Evolutionary conservation across 2,113 vertebrate species (phyloP), one percentile per base, ranked within the genome.

Genomic region (Pristiophorus japonicus): DNA sequence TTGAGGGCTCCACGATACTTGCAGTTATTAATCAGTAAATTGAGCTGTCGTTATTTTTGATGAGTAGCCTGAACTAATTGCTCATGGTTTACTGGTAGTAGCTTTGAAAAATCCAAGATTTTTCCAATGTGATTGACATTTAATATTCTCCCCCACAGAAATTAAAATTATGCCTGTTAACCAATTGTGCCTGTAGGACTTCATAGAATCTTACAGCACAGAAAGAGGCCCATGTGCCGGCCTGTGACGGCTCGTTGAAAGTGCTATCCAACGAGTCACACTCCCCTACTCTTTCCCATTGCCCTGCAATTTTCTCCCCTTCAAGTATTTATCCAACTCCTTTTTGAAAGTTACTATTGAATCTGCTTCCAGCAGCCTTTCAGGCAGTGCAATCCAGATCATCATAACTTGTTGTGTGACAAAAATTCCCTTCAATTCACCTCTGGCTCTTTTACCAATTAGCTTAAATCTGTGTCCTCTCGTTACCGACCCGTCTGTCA

Each of bases 1-100:
- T 34, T 90, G 87, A 90, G 87, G 47, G 87, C 51, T 90, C 47
- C 30, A 6, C 11, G 47, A 30, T 59, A 59, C 10, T 4, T 90
- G 27, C 51, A 16, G 51, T 59, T 90, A 90, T 90, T 90, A n/a
- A 90, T 90, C 87, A 34, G 51, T 51, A 90, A 90, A 90, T 90
- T 90, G 87, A 90, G 51, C 87, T 62, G 87, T 59, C 87, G 4
- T 10, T 90, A 38, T 42, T 42, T 90, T 51, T 90, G 27, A 85
- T 12, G 51, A 59, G 51, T 90, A 59, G n/a, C 47, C 27, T 59
- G 55, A 55, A 88, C 30, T 30, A 90, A 90, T 90, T 90, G 87
- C 11, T 12, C 47, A 27, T 90, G 27, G 30, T 90, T 90, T 88
- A 88, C 51, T 59, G 87, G 27, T 59, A 34, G 51, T 51, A 90